Evolutionary conservation across 1,140 invertebrate species (phyloP).

Genomic region (Trichogramma pretiosum): DNA sequence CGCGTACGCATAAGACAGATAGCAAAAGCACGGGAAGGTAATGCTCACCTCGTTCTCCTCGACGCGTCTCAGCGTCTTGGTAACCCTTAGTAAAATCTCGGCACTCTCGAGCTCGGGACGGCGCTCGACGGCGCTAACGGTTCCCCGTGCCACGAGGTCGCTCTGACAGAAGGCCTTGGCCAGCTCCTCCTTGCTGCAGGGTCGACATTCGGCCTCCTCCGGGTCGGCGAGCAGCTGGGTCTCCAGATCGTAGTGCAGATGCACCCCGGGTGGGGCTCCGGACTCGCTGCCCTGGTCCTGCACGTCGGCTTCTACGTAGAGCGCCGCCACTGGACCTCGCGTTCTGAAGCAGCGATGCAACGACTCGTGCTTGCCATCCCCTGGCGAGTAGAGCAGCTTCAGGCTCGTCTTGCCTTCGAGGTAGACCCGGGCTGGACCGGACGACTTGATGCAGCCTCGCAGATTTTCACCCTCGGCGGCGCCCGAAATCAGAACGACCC

Average conservation of each 20-base stretch:
- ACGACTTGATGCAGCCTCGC: slow-evolving; percentile 58
- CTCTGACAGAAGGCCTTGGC: slow-evolving; percentile 70
- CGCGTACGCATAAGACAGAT: not conserved
- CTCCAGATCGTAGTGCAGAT: slow-evolving; percentile 61
- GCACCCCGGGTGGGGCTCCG: slow-evolving; percentile 37
- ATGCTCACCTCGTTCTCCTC: slow-evolving; percentile 37
- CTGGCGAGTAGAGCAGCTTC: slow-evolving; percentile 53
- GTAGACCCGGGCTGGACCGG: slow-evolving; percentile 56
- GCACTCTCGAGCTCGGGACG: slow-evolving; percentile 55
- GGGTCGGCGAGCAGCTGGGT: slow-evolving; percentile 36
- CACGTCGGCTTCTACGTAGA: slow-evolving; percentile 60
- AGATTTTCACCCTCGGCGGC: slow-evolving; percentile 54
- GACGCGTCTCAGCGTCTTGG: slow-evolving; percentile 54
- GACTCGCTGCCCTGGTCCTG: slow-evolving; percentile 19
- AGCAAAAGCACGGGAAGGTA: not conserved
- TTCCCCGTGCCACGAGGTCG: slow-evolving; percentile 65
- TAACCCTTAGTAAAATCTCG: slow-evolving; percentile 58
- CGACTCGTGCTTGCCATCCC: slow-evolving; percentile 51
- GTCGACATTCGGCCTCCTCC: slow-evolving; percentile 58
- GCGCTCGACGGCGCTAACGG: slow-evolving; percentile 56
- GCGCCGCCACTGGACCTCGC: slow-evolving; percentile 55
- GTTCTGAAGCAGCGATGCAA: slow-evolving; percentile 57
- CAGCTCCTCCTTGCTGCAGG: slow-evolving; percentile 65
- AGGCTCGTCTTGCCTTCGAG: slow-evolving; percentile 58
- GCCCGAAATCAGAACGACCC: slow-evolving; percentile 54